Base-by-base conservation (phyloP, 2,888 invertebrate species). In the Athetis lepigone region DNA sequence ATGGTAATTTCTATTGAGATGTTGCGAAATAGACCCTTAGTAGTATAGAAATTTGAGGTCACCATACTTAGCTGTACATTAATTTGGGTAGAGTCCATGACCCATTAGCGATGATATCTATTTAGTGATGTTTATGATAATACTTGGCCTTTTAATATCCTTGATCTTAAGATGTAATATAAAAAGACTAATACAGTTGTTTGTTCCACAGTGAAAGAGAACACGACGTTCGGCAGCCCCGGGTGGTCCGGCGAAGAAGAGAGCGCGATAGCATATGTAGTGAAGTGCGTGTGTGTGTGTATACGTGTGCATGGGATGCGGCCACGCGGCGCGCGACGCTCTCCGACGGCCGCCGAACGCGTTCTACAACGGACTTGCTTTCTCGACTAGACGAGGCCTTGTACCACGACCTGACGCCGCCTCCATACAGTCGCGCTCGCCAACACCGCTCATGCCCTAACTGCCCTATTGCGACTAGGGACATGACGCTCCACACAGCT, bases 121-220 rank as follows among this genome's bases (percentile, higher is more conserved):
- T n/a, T n/a, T n/a, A n/a, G n/a, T n/a, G n/a, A n/a, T n/a, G n/a
- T n/a, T n/a, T n/a, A n/a, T n/a, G n/a, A n/a, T n/a, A n/a, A n/a
- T n/a, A n/a, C n/a, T n/a, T n/a, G n/a, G n/a, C n/a, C n/a, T n/a
- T n/a, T n/a, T n/a, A n/a, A n/a, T n/a, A n/a, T n/a, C 25, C 25
- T 6, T 25, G 25, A 25, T 25, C 25, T 29, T 29, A 9, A 2
- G 9, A 29, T 29, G 29, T 11, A 8, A 2, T 11, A 11, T 29
- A 3, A 37, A 6, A 50, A 9, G 27, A 57, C 49, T 71, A 75
- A 71, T 40, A 18, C 40, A 19, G n/a, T 62, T 23, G 50, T 79
- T 80, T 81, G 42, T 73, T 74, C 79, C 58, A 2, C 93, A 94
- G 94, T 94, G 94, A 94, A 93, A 93, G 89, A 90, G 90, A 91